Evolutionary conservation across 2,888 invertebrate genomes (phyloP), one percentile per base, ranked within the genome.

Genomic region (Lasioglossum lativentre): DNA sequence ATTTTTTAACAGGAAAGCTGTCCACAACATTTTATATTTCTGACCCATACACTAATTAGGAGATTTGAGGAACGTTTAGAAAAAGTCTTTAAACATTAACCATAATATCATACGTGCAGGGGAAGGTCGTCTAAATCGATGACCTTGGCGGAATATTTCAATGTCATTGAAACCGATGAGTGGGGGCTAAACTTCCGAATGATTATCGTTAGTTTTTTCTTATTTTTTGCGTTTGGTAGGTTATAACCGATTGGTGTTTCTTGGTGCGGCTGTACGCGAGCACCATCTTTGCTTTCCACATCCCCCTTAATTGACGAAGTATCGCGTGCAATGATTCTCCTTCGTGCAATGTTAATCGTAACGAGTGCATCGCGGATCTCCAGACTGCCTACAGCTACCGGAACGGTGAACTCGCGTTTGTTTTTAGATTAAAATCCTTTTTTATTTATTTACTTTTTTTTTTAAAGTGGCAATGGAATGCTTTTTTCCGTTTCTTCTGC

Each of bases 321-420:
- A 80, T 78, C 82, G 81, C 47, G 73, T 42, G 72, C 82, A 77
- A 74, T 79, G 74, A n/a, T 38, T 75, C 80, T 63, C 72, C 72
- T 78, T 81, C 72, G 88, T 89, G 90, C 88, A 88, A 89, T 81
- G 83, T 84, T 86, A 88, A 82, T 88, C 82, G 86, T 90, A 90
- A 90, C 90, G 84, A 90, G 90, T 90, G 90, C 89, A 82, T 89
- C 82, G 74, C 73, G 70, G 71, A 75, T 83, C 78, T 73, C 45
- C 78, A 70, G 79, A 80, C 63, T 56, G 27, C 75, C 40, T 38
- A 42, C 45, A 76, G 66, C 77, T 72, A 70, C 40, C 59, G 45
- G 82, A 80, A 87, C 80, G 75, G 76, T 56, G 40, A 83, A 78
- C 80, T 63, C 59, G 73, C 38, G 45, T 38, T 66, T 76, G 6